These are phyloP conservation scores for Synanthedon myopaeformis DNA, from an alignment of 2,888 invertebrate genomes.

Conservation along the genomic window DNA sequence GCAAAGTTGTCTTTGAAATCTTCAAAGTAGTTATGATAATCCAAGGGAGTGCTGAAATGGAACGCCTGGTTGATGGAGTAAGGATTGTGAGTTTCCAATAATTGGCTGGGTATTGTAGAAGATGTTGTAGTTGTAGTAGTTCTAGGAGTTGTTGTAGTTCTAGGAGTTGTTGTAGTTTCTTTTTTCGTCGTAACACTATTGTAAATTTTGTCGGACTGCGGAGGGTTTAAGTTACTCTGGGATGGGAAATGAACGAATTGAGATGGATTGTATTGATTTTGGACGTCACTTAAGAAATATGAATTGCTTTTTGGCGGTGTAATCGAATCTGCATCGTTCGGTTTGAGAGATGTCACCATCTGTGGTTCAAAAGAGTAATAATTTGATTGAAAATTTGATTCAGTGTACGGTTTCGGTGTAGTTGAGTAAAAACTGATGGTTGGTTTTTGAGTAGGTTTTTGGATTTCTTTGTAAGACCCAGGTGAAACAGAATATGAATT, in stretches of 20 bases:
- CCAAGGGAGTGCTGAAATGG: conserved; percentile 59
- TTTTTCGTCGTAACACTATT: conserved; percentile 39
- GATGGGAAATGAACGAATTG: conserved; percentile 30
- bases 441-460: conserved; percentile 48
- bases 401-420: conserved; percentile 33
- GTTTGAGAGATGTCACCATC: conserved; percentile 39
- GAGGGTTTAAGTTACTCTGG: conserved; percentile 20
- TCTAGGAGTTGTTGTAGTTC: conserved; percentile 29
- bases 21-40: conserved; percentile 52
- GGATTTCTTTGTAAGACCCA: conserved; percentile 24
- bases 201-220: conserved; percentile 11
- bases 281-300: conserved; percentile 36
- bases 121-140: conserved; percentile 41
- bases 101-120: conserved; percentile 47
- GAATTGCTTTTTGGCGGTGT: conserved; percentile 33
- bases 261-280: conserved; percentile 31
- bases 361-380: conserved; percentile 60
- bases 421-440: conserved; percentile 55
- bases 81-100: conserved; percentile 60
- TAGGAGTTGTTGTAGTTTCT: conserved; percentile 31
- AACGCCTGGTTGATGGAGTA: conserved; percentile 64
- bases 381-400: conserved; percentile 32
- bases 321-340: conserved; percentile 26
- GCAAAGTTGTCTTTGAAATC: conserved; percentile 43
- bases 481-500: conserved; percentile 30